Evolutionary conservation across 2,888 invertebrate genomes (phyloP).

Genomic region (Dinocampus coccinellae): DNA sequence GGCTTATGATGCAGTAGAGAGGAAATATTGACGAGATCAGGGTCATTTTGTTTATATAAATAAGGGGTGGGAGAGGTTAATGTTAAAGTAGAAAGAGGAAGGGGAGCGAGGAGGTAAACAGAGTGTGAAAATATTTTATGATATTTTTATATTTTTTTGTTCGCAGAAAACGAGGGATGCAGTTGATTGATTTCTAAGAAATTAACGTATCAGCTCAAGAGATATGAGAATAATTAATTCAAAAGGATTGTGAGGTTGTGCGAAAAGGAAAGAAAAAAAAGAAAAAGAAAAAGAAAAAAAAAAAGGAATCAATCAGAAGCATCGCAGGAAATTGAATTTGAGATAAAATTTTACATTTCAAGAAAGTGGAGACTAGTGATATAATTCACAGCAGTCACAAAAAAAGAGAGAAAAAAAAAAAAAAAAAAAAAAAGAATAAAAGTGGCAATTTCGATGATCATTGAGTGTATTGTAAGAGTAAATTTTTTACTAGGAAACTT

Average conservation of each 20-base stretch:
- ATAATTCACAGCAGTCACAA: not conserved
- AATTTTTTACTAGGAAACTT: not conserved
- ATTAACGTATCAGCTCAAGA: slow-evolving; percentile 14
- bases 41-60: not conserved
- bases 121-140: not conserved
- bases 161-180: slow-evolving; percentile 15
- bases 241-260: slow-evolving; percentile 18
- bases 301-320: slow-evolving; percentile 9
- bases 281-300: too few relatives aligned
- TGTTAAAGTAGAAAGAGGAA: not conserved
- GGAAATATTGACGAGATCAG: slow-evolving; percentile 1
- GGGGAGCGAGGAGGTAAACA: not conserved
- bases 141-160: slow-evolving; percentile 13
- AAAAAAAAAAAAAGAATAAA: slow-evolving; percentile 1
- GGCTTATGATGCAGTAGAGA: not conserved
- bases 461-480: not conserved
- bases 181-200: slow-evolving; percentile 14
- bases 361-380: not conserved
- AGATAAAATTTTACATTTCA: not conserved
- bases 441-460: slow-evolving; percentile 8
- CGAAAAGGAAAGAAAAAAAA: not conserved
- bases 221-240: slow-evolving; percentile 23
- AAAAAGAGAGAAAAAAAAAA: not conserved
- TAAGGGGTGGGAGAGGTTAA: not conserved
- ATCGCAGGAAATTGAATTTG: not conserved